Evolutionary conservation across 2,888 invertebrate species (phyloP), one percentile per base, ranked within the genome.

Genomic region (Andricus curvator): DNA sequence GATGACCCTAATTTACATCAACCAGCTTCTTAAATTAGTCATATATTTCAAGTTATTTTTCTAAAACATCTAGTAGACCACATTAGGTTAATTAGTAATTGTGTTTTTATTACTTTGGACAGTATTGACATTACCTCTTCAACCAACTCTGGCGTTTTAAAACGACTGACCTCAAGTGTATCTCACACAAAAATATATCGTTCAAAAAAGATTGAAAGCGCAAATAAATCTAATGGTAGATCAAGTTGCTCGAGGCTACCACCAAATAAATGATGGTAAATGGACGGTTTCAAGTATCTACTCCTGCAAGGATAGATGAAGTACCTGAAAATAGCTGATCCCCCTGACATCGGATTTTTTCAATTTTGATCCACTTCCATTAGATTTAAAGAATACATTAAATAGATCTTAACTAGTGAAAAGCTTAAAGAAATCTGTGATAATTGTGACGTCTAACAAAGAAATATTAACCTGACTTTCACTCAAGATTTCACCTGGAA

Each of bases 191-290:
- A 70, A 70, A 70, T 51, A 70, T 44, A 70, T 70, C 48, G 70
- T 48, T 70, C 70, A 44, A 70, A 70, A 68, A 25, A 70, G 48
- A 70, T 70, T 70, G 48, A 70, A 51, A 48, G 70, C 48, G 29
- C 20, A 51, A 70, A 70, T 70, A 70, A 70, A 70, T 70, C 70
- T 70, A 29, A 70, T 70, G 70, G 25, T 20, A 29, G 70, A 70
- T 51, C 70, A 70, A 29, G 48, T 70, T 70, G 48, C 48, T 29
- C 20, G 70, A 70, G 48, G 70, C 70, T 70, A 70, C 48, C 48
- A 48, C 48, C 70, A 70, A 70, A 70, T 70, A n/a, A 70, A 70
- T 70, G 51, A 70, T 29, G 51, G 70, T 4, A 70, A 70, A 70
- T 70, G 70, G n/a, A 29, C 51, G 29, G 70, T 70, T 70, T 33